Evolutionary conservation across 2,113 vertebrate genomes (phyloP).

Genomic region (Rhagologus leucostigma): DNA sequence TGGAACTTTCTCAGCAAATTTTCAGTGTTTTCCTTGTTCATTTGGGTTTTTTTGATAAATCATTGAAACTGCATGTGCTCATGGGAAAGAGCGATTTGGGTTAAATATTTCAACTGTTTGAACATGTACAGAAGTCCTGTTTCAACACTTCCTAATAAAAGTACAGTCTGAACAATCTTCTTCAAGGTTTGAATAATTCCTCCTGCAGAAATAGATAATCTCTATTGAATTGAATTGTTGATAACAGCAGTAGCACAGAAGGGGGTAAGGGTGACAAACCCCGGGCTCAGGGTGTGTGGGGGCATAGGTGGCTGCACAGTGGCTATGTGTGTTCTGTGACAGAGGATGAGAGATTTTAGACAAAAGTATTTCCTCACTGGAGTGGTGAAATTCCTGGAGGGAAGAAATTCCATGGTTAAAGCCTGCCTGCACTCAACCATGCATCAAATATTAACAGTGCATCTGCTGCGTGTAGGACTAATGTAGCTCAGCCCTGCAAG

Average conservation of each 20-base stretch:
- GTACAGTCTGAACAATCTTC: neutral
- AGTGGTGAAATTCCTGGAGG: neutral
- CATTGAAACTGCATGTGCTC: neutral
- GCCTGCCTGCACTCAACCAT: neutral
- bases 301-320: neutral
- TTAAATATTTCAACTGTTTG: neutral
- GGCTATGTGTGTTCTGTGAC: rapidly evolving
- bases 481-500: neutral
- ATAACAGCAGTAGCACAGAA: neutral
- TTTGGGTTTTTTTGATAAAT: neutral
- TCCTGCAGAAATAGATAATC: neutral
- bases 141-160: neutral
- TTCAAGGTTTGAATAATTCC: neutral
- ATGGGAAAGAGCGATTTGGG: neutral
- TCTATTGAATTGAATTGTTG: neutral
- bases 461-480: neutral
- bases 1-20: neutral
- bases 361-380: neutral
- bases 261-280: neutral
- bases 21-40: neutral
- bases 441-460: neutral
- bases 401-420: neutral
- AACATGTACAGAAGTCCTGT: neutral
- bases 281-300: no score
- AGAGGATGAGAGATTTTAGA: neutral